phyloP scores from a whole-genome alignment of 2,113 vertebrate genomes.

The Cervus canadensis region DNA sequence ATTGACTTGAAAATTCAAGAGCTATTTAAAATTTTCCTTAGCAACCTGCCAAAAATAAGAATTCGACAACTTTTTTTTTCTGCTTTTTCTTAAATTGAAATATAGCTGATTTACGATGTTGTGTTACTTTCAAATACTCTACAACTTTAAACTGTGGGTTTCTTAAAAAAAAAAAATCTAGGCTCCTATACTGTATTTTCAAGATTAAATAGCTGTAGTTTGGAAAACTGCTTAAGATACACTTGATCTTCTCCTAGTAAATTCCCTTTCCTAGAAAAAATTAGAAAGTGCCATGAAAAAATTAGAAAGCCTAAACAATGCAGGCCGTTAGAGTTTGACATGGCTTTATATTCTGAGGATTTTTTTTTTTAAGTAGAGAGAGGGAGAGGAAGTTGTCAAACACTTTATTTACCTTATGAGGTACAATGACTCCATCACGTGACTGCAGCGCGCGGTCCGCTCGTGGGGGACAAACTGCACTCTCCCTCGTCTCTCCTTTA shows the following conservation, averaged over 20 bases:
- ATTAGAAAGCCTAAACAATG: not conserved
- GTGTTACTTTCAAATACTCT: not conserved
- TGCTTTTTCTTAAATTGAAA: not conserved
- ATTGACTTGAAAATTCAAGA: conserved; percentile 1
- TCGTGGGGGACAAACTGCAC: not conserved
- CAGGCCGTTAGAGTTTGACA: not conserved
- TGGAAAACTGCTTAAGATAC: not conserved
- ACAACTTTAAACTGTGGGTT: not conserved
- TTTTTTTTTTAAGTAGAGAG: not conserved
- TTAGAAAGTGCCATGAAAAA: not conserved
- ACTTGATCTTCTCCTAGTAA: conserved; percentile 1
- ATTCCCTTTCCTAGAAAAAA: not conserved
- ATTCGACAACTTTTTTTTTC: not conserved
- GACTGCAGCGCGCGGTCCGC: not conserved
- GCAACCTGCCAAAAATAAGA: not conserved
- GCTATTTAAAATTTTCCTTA: not conserved
- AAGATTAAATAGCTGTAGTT: not conserved
- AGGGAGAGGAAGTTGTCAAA: not conserved
- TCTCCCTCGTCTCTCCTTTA: conserved; percentile 60
- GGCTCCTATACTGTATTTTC: not conserved
- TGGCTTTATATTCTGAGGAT: not conserved
- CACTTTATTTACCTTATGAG: conserved; percentile 16
- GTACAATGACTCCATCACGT: not conserved
- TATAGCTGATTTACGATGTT: not conserved
- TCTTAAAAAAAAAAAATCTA: not conserved